Base-by-base conservation (phyloP, 2,888 invertebrate genomes). In the Leptura quadrifasciata region DNA sequence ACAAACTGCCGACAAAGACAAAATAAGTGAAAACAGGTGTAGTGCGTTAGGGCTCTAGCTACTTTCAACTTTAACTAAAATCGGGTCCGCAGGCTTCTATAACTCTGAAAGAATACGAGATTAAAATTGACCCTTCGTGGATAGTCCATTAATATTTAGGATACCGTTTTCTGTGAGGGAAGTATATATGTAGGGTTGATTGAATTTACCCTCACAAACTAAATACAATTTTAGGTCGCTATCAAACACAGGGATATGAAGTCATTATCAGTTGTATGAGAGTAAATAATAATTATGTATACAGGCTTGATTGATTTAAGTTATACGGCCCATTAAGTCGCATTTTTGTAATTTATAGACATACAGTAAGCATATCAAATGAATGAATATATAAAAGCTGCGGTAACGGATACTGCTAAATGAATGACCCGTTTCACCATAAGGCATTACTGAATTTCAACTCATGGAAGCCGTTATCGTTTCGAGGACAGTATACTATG, bases 191-290 rank as follows among this genome's bases (percentile, higher is more conserved):
- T 27, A 60, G 60, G 60, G 60, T 27, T 60, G 60, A 60, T 60
- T 60, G 60, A 60, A 60, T 60, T 27, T 27, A 17, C 60, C 60
- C 60, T 60, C 60, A 27, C 47, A 60, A 21, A 27, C 60, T 60
- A 60, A 60, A 60, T 60, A 60, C 24, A 60, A 27, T 60, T 60
- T 60, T 24, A 60, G 60, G 60, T 27, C 24, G 60, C n/a, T 60
- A 60, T 60, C 27, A 27, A 21, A 27, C 60, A 60, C 60, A n/a
- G 60, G 20, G 20, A 60, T 60, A 21, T 57, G 60, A 27, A 60
- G 60, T 60, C 27, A 60, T 60, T 60, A 60, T 27, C 60, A 60
- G 60, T 27, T 27, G 60, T 60, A 60, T 27, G 60, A 60, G 60
- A 27, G 60, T 24, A 60, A 27, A 60, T 60, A 60, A 60, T 60